Evolutionary conservation across 2,888 invertebrate species (phyloP).

Genomic region (Argynnis bischoffii): DNA sequence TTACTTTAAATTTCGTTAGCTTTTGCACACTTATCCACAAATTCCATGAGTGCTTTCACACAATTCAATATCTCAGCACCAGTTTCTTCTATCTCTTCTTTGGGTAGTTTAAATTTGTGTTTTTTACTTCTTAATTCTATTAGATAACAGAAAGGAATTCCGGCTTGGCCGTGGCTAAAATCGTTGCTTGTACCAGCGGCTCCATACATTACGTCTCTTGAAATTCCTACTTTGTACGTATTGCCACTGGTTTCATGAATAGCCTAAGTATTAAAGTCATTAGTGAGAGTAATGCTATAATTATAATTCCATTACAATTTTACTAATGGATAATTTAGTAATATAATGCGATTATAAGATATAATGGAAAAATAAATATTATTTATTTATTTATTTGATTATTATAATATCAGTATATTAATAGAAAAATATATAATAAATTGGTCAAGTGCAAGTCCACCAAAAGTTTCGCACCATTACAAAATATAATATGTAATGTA

Average conservation of each 20-base stretch:
- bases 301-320: too few relatives aligned
- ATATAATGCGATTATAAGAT: too few relatives aligned
- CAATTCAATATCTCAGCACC: slow-evolving; percentile 62
- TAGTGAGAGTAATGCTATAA: not conserved
- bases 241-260: slow-evolving; percentile 64
- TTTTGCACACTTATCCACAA: slow-evolving; percentile 52
- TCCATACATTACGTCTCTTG: slow-evolving; percentile 70
- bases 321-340: too few relatives aligned
- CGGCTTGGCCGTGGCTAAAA: slow-evolving; percentile 64
- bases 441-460: too few relatives aligned
- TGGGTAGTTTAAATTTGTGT: slow-evolving; percentile 64
- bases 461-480: too few relatives aligned
- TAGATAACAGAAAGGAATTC: slow-evolving; percentile 70
- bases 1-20: slow-evolving; percentile 1
- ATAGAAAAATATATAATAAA: too few relatives aligned
- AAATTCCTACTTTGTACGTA: slow-evolving; percentile 71
- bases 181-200: slow-evolving; percentile 73
- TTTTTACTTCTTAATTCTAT: slow-evolving; percentile 68
- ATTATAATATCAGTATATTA: too few relatives aligned
- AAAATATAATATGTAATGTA: too few relatives aligned
- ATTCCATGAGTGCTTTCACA: slow-evolving; percentile 65
- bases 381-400: too few relatives aligned
- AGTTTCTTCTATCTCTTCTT: slow-evolving; percentile 66
- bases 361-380: too few relatives aligned
- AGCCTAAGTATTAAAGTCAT: slow-evolving; percentile 52